Evolutionary conservation across 2,888 invertebrate species (phyloP), one percentile per base, ranked within the genome.

Genomic region (Drosophila yooni): DNA sequence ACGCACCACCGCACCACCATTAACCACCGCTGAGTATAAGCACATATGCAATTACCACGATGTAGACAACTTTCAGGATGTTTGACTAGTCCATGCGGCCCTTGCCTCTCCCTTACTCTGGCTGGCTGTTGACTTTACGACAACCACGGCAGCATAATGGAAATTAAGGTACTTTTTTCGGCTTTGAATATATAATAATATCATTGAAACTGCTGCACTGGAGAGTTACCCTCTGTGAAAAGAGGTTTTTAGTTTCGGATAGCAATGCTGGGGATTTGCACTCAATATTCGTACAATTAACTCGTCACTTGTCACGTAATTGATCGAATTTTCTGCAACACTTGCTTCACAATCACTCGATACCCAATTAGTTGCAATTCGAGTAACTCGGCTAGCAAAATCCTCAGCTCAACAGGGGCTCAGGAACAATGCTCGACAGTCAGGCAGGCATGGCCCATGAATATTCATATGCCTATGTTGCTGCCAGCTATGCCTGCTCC

Each of bases 331-430:
- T 56, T 18, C 56, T 57, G 50, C 43, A 38, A 61, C 65, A 56
- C 70, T 70, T 29, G 46, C 18, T 51, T 21, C 54, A 51, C 69
- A 48, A 46, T 40, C 51, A 27, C 33, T 67, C 68, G 57, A 70
- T 63, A 60, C 46, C 54, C 63, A 77, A 67, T 77, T 70, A 74
- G 63, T 57, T 66, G 74, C 61, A 74, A 70, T 77, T 74, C 51
- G 43, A 36, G 15, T 18, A 59, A 38, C 15, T 66, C 21, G 18
- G 50, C 43, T 18, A 48, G 50, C 11, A 46, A 25, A 60, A 56
- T 43, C 59, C 68, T 36, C 27, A 27, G 58, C 50, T 21, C 34
- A 52, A 29, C 38, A 15, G n/a, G 10, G 21, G 18, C 29, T 6
- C 15, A 40, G 38, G 21, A 48, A 34, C 48, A 56, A 60, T 40